These are phyloP conservation scores for Drepanosiphum platanoidis DNA, from an alignment of 2,888 invertebrate species.

Conservation along the genomic window DNA sequence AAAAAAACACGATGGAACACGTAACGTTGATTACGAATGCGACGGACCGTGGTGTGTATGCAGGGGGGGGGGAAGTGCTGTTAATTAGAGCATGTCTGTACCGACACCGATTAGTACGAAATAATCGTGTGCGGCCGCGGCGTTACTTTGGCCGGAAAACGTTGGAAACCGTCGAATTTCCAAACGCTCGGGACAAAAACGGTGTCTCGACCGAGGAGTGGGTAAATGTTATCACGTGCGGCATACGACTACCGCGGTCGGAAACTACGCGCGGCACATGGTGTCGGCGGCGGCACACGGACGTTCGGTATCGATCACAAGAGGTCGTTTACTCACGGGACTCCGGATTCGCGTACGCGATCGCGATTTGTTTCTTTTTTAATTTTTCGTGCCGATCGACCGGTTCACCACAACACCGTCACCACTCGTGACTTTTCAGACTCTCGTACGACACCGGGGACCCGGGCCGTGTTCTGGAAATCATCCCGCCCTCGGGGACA, in stretches of 20 bases:
- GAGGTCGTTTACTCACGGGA: not conserved
- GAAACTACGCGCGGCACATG: too few species aligned
- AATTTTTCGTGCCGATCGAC: too few species aligned
- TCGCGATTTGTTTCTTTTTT: too few species aligned
- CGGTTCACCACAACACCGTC: too few species aligned
- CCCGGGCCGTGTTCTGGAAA: too few species aligned
- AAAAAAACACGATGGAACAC: not conserved
- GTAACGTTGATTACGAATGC: not conserved
- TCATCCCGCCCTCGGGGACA: too few species aligned
- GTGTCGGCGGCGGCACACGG: not conserved
- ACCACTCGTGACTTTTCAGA: too few species aligned
- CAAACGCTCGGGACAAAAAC: not conserved
- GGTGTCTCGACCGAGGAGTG: not conserved
- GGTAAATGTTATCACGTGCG: not conserved
- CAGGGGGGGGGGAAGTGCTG: not conserved
- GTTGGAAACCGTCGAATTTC: not conserved
- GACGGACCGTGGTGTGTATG: not conserved
- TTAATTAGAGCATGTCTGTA: constrained; percentile 21
- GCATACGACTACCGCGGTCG: not conserved
- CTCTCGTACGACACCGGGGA: too few species aligned
- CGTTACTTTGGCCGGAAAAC: not conserved
- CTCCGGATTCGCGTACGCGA: too few species aligned
- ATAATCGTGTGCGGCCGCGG: too few species aligned
- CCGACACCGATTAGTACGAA: not conserved
- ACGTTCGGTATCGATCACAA: not conserved